These are phyloP conservation scores for Philaethria dido DNA, from an alignment of 2,888 invertebrate genomes.

Conservation along the genomic window DNA sequence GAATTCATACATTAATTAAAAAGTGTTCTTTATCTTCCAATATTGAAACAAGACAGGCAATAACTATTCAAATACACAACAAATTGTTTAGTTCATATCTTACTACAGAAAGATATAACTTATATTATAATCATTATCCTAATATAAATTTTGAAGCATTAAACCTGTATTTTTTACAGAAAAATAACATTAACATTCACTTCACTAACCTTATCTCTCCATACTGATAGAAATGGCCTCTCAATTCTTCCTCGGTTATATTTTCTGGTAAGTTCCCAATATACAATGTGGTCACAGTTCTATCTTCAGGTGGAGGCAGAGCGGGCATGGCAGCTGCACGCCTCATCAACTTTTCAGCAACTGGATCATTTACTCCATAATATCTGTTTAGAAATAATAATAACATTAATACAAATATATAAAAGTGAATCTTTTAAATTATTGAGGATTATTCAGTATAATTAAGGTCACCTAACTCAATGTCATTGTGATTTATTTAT, in stretches of 20 bases:
- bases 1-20: too few relatives aligned
- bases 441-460: too few relatives aligned
- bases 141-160: too few relatives aligned
- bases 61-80: too few relatives aligned
- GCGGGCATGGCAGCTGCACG: slow-evolving; percentile 97
- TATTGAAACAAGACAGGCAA: too few relatives aligned
- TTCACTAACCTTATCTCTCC: slow-evolving; percentile 92
- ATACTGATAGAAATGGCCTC: slow-evolving; percentile 99
- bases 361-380: slow-evolving; percentile 97
- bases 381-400: slow-evolving; percentile 80
- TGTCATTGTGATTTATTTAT: too few relatives aligned
- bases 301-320: slow-evolving; percentile 97
- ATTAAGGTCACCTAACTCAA: too few relatives aligned
- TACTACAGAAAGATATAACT: too few relatives aligned
- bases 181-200: not conserved
- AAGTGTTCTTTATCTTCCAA: too few relatives aligned
- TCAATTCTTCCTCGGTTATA: slow-evolving; percentile 94
- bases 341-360: slow-evolving; percentile 96
- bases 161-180: not conserved
- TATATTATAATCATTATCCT: too few relatives aligned
- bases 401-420: not conserved
- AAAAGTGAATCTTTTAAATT: too few relatives aligned
- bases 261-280: slow-evolving; percentile 97
- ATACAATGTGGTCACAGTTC: slow-evolving; percentile 97
- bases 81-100: too few relatives aligned